A percentile compares a stretch with the other conserved stretches of the same genome.
These are phyloP conservation scores for Ambastaia sidthimunki DNA, from an alignment of 2,797 vertebrate species.

Conservation along the genomic window DNA sequence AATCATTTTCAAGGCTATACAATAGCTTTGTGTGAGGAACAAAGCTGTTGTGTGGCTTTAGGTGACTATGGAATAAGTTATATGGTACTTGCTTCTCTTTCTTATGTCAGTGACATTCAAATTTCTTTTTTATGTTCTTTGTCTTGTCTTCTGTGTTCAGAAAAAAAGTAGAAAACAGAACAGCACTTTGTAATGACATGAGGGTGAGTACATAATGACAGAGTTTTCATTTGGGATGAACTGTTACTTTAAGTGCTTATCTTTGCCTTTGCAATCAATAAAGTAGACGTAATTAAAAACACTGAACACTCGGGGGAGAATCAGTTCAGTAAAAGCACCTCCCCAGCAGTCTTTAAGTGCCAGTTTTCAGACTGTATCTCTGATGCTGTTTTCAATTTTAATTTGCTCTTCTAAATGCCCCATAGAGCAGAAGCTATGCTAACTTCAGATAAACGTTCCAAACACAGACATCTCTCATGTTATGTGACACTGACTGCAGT, in stretches of 20 bases:
- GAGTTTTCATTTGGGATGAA: neutral
- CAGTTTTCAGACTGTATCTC: neutral
- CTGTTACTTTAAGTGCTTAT: conserved; percentile 4
- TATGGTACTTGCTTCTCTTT: too few species aligned
- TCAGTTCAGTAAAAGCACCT: conserved; percentile 1
- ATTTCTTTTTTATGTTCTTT: too few species aligned
- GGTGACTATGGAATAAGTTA: too few species aligned
- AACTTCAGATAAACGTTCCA: conserved; percentile 23
- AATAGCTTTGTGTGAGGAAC: too few species aligned
- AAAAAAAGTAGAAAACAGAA: too few species aligned
- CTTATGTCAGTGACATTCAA: too few species aligned
- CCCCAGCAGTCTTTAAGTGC: conserved; percentile 17
- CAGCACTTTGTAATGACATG: conserved; percentile 11
- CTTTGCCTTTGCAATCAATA: neutral
- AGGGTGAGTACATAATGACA: neutral
- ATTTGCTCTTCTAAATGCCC: conserved; percentile 23
- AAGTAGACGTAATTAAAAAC: conserved; percentile 26
- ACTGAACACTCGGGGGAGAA: conserved; percentile 18
- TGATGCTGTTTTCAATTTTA: conserved; percentile 16
- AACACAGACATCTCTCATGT: neutral
- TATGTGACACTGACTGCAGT: neutral
- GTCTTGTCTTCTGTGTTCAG: too few species aligned
- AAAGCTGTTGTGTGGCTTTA: too few species aligned
- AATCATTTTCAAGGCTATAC: too few species aligned
- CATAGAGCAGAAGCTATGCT: conserved; percentile 17